Percentiles rank a stretch among this genome's conserved stretches.
Evolutionary conservation across 2,888 invertebrate species (phyloP).

Genomic region (Germaria angustata): DNA sequence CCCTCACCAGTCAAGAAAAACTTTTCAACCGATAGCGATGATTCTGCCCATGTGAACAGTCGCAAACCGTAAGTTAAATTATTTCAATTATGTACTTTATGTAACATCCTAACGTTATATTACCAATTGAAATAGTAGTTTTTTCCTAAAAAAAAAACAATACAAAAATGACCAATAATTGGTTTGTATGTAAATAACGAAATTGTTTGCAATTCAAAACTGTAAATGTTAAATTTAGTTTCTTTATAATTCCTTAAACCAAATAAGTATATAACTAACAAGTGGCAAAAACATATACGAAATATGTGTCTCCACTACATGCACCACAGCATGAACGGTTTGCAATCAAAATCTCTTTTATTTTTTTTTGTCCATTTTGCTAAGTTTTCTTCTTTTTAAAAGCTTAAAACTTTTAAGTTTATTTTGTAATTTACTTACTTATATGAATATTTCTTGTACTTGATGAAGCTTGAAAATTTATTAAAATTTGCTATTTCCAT

Average conservation of each 20-base stretch:
- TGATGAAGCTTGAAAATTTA: conserved; percentile 25
- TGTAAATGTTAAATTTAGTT: conserved; percentile 49
- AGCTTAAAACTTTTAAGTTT: conserved; percentile 15
- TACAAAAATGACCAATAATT: conserved; percentile 1
- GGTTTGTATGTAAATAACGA: conserved; percentile 55
- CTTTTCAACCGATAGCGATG: conserved; percentile 88
- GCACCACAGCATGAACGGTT: conserved; percentile 63
- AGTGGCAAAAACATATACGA: conserved; percentile 62
- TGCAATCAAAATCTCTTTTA: conserved; percentile 28
- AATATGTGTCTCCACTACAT: conserved; percentile 60
- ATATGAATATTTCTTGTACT: neutral
- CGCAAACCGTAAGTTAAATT: conserved; percentile 79
- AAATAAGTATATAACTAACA: conserved; percentile 17
- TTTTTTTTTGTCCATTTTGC: neutral
- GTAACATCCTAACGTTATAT: conserved; percentile 10
- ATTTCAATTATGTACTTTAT: neutral
- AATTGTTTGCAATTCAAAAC: conserved; percentile 24
- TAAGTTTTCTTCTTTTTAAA: neutral
- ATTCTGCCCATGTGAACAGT: conserved; percentile 80
- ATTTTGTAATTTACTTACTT: neutral
- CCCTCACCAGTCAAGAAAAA: conserved; percentile 91
- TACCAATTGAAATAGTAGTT: conserved; percentile 21
- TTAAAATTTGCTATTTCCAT: neutral
- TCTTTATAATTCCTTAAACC: neutral
- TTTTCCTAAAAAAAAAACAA: conserved; percentile 2